Base-by-base conservation (phyloP, 2,888 invertebrate species). In the Pyrochroa serraticornis region DNA sequence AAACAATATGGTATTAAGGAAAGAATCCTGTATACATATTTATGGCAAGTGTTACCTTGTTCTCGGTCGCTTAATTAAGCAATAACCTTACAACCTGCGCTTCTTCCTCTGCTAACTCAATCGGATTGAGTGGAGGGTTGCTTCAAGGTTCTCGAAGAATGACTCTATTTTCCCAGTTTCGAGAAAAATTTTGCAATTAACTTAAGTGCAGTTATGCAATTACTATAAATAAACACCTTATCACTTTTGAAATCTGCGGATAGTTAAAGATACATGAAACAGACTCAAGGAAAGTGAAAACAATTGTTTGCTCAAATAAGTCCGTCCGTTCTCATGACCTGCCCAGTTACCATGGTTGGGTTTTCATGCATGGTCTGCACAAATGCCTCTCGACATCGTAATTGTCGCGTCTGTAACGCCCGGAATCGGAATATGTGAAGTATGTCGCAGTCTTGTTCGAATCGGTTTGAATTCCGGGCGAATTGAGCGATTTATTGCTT, bases 231-330 rank as follows among this genome's bases (percentile, higher is more conserved):
- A 65, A 62, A 61, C 52, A 63, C 65, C 60, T 70, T 71, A 69
- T 69, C 67, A 67, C 55, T 71, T 64, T 67, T 62, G 71, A 64
- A 70, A 71, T 70, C 70, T 59, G 56, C 61, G 52, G 65, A 57
- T 48, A 64, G 62, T 65, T 65, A 56, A 69, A 69, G 72, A 75
- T 74, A 74, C 68, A 71, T 67, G 71, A 75, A 75, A 74, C 68
- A 70, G 72, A 75, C 70, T 72, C 76, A 76, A 77, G 76, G 76
- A 77, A 75, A 77, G 76, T 76, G 77, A 76, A 77, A 77, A 75
- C 76, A 65, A 76, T 76, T 76, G 75, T 75, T 73, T 75, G 67
- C 66, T 70, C 70, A 69, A 69, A 71, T 50, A 45, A 36, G 46
- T 51, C 48, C 36, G 45, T 22, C 22, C 22, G 57, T 68, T 64